Percentiles rank a stretch among this genome's conserved stretches.
These are phyloP conservation scores for Tiaroga cobitis DNA, from an alignment of 2,797 vertebrate genomes.

Conservation along the genomic window DNA sequence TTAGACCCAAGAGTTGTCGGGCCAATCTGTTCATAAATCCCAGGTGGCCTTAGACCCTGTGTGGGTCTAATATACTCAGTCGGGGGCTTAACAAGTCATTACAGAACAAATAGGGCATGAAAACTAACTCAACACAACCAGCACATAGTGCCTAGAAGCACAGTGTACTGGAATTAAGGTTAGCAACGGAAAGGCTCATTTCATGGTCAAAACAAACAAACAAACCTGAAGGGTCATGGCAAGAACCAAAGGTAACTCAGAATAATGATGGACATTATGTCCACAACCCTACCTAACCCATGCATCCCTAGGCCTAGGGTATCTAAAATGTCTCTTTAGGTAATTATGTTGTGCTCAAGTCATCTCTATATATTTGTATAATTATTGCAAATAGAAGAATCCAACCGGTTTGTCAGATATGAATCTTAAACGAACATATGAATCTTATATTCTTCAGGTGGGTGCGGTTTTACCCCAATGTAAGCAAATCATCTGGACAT, in stretches of 20 bases:
- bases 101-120: slow-evolving; percentile 34
- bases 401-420: background rate
- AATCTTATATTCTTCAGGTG: background rate
- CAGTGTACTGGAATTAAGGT: slow-evolving; percentile 43
- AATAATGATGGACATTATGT: background rate
- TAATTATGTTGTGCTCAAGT: background rate
- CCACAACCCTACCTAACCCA: background rate
- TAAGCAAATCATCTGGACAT: background rate
- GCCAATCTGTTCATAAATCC: slow-evolving; percentile 54
- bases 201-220: slow-evolving; percentile 37
- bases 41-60: slow-evolving; percentile 56
- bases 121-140: slow-evolving; percentile 43
- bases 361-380: background rate
- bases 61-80: slow-evolving; percentile 48
- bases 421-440: background rate
- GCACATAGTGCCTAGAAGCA: slow-evolving; percentile 25
- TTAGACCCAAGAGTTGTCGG: slow-evolving; percentile 10
- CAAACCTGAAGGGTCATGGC: slow-evolving; percentile 49
- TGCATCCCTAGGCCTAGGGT: background rate
- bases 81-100: slow-evolving; percentile 53
- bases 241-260: background rate
- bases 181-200: slow-evolving; percentile 47
- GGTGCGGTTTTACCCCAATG: background rate
- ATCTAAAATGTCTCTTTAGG: background rate
- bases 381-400: background rate